Evolutionary conservation across 2,888 invertebrate species (phyloP).

Genomic region (Tridacna crocea): DNA sequence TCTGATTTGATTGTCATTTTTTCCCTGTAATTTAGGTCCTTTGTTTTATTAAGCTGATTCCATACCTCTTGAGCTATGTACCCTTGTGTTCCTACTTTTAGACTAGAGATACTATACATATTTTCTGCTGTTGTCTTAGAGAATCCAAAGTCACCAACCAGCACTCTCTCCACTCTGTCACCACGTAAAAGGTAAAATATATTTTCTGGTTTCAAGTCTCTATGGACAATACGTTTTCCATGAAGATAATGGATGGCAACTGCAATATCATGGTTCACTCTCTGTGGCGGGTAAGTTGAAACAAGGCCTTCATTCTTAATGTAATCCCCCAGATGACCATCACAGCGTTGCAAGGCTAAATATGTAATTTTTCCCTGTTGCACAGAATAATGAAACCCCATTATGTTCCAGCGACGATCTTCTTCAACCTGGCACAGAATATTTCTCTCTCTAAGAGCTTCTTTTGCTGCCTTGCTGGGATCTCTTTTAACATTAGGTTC

Average conservation of each 20-base stretch:
- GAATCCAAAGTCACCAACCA: not conserved
- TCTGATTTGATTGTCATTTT: not conserved
- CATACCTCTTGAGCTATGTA: not conserved
- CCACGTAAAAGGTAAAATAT: not conserved
- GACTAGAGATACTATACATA: not conserved
- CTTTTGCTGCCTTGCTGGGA: not conserved
- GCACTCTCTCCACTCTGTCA: not conserved
- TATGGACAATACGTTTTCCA: not conserved
- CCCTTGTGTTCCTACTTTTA: not conserved
- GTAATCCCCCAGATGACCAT: not conserved
- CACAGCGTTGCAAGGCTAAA: not conserved
- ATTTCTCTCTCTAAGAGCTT: not conserved
- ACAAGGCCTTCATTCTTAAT: not conserved
- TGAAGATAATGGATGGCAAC: not conserved
- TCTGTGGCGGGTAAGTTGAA: not conserved
- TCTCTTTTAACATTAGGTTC: not conserved
- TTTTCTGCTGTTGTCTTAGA: not conserved
- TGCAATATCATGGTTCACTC: not conserved
- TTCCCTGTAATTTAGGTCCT: not conserved
- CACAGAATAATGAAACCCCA: not conserved
- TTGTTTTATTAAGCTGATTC: not conserved
- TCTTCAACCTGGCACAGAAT: not conserved
- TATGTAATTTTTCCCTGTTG: not conserved
- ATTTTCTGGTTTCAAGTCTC: not conserved
- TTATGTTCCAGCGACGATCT: not conserved